phyloP scores from a whole-genome alignment of 2,797 vertebrate genomes.

The Pseudomugil gertrudae region DNA sequence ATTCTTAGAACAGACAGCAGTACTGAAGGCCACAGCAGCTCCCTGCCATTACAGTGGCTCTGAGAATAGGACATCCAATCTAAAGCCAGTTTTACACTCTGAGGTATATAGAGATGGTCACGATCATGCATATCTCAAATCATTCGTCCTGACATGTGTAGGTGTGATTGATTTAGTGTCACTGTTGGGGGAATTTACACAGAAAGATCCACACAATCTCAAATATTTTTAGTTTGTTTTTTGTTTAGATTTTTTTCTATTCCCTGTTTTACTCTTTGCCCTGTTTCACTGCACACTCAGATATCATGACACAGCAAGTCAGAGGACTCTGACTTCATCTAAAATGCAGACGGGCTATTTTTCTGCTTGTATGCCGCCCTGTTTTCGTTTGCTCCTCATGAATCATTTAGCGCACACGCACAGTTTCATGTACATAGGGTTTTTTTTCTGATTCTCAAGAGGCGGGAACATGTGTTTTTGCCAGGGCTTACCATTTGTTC shows the following conservation, averaged over 20 bases:
- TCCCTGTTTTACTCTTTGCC: constrained; percentile 24
- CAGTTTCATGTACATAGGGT: constrained; percentile 58
- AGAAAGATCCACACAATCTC: constrained; percentile 1
- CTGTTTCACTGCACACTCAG: constrained; percentile 33
- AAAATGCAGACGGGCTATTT: constrained; percentile 76
- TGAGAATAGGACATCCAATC: constrained; percentile 69
- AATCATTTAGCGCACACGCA: constrained; percentile 75
- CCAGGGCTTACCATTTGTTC: constrained; percentile 50
- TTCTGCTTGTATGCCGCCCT: constrained; percentile 66
- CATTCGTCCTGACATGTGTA: constrained; percentile 4
- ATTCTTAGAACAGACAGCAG: constrained; percentile 75
- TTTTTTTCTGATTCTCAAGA: constrained; percentile 48
- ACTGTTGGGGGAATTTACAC: not conserved
- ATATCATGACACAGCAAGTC: constrained; percentile 70
- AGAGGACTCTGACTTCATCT: constrained; percentile 60
- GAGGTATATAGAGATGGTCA: constrained; percentile 23
- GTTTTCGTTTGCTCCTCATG: constrained; percentile 74
- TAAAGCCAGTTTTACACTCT: constrained; percentile 51
- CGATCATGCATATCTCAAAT: constrained; percentile 24
- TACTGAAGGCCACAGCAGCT: constrained; percentile 70
- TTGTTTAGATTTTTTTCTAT: not conserved
- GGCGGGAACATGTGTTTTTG: constrained; percentile 59
- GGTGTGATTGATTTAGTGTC: constrained; percentile 17
- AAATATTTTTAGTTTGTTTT: not conserved
- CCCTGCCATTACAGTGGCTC: constrained; percentile 58